Evolutionary conservation across 2,797 vertebrate species (phyloP).

Genomic region (Coregonus ussuriensis): DNA sequence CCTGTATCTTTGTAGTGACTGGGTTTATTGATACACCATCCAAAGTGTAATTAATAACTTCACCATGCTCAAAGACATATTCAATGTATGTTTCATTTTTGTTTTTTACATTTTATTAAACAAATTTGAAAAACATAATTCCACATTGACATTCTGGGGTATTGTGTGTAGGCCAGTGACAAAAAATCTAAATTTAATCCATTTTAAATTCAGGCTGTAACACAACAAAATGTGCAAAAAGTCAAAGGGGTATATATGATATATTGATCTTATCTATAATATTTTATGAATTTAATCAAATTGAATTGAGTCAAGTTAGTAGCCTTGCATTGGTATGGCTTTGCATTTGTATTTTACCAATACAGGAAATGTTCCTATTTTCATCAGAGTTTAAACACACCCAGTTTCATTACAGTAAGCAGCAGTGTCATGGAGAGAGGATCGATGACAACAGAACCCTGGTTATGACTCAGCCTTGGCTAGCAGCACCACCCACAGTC

Average conservation of each 20-base stretch:
- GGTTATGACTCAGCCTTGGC: constrained; percentile 16
- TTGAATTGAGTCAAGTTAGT: not conserved
- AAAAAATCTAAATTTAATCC: too few relatives aligned
- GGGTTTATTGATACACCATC: too few relatives aligned
- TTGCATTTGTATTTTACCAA: not conserved
- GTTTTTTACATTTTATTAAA: too few relatives aligned
- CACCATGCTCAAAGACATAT: too few relatives aligned
- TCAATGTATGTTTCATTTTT: too few relatives aligned
- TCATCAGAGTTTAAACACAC: not conserved
- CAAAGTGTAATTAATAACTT: too few relatives aligned
- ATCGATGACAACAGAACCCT: constrained; percentile 7
- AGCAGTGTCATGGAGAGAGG: not conserved
- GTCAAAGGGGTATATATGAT: not conserved
- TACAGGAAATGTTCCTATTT: not conserved
- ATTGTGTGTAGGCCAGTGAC: too few relatives aligned
- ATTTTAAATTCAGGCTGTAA: too few relatives aligned
- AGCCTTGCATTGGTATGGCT: not conserved
- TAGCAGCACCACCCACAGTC: not conserved
- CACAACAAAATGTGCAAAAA: too few relatives aligned
- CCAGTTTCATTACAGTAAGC: not conserved
- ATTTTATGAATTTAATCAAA: not conserved
- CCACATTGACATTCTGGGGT: too few relatives aligned
- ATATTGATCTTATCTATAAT: not conserved
- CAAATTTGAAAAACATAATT: too few relatives aligned
- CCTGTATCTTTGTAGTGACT: too few relatives aligned